Conservation (phyloP, 2,797 vertebrate genomes). For the Macropus fuliginosus region DNA sequence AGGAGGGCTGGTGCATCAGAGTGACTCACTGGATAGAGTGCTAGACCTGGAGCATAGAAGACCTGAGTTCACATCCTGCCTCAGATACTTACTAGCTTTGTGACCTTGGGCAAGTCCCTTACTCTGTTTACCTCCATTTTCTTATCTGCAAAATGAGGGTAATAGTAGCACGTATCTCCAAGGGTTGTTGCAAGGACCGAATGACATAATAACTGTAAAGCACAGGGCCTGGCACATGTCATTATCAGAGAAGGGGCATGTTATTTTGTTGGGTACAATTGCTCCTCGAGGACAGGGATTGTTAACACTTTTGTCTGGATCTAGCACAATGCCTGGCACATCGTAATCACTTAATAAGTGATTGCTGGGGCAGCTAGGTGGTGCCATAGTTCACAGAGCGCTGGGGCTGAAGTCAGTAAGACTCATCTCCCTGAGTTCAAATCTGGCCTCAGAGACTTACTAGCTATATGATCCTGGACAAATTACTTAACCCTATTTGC, state of each 20-base stretch:
- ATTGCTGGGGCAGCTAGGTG: no score
- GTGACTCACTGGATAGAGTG: neutral
- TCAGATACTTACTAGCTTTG: neutral
- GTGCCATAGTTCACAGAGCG: neutral
- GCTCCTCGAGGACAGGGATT: neutral
- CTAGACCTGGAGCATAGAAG: neutral
- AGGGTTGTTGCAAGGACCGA: neutral
- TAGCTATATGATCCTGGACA: neutral
- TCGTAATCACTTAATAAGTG: neutral
- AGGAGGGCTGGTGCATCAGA: neutral
- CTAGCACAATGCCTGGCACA: neutral
- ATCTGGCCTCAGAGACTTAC: neutral
- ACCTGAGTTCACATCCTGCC: neutral
- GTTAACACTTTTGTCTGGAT: neutral
- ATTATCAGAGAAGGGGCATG: neutral
- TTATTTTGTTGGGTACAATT: neutral
- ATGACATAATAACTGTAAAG: neutral
- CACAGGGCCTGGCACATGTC: neutral
- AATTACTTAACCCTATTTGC: neutral
- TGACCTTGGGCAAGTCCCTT: neutral
- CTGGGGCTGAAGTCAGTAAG: neutral
- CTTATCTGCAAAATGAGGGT: neutral
- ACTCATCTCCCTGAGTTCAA: neutral
- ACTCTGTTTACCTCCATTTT: neutral
- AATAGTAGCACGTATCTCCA: neutral